A percentile compares a stretch with the other conserved stretches of the same genome.
phyloP scores from a whole-genome alignment of 2,888 invertebrate genomes.

The Cenopis cana region DNA sequence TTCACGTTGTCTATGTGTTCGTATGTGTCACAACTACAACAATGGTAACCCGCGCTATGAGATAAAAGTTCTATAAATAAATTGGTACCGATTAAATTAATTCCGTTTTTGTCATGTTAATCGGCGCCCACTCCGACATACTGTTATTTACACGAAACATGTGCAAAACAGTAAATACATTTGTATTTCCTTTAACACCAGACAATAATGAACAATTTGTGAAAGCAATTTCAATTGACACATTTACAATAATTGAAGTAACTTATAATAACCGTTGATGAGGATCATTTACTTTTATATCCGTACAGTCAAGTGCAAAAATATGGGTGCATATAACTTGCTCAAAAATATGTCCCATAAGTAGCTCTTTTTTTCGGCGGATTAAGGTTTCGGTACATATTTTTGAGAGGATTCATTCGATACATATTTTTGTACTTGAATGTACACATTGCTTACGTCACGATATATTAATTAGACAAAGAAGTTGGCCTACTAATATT shows the following conservation, averaged over 20 bases:
- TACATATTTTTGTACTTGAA: no score
- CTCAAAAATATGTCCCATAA: no score
- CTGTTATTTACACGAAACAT: neutral
- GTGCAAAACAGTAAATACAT: neutral
- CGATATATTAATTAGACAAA: conserved; percentile 5
- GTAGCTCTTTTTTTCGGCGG: no score
- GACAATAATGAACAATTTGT: neutral
- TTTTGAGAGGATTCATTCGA: no score
- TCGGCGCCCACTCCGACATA: neutral
- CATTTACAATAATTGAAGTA: conserved; percentile 8
- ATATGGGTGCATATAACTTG: no score
- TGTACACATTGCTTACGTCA: neutral
- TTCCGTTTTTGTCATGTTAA: neutral
- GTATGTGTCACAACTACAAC: no score
- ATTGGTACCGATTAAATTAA: neutral
- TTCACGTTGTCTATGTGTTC: no score
- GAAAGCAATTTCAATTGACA: neutral
- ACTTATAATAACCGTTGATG: neutral
- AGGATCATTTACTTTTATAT: conserved; percentile 1
- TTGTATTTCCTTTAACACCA: neutral
- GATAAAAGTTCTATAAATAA: no score
- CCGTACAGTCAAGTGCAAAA: no score
- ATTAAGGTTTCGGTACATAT: no score
- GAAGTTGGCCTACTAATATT: no score
- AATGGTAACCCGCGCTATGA: no score